These are phyloP conservation scores for Sylvietta virens DNA, from an alignment of 2,113 vertebrate genomes.

Conservation along the genomic window DNA sequence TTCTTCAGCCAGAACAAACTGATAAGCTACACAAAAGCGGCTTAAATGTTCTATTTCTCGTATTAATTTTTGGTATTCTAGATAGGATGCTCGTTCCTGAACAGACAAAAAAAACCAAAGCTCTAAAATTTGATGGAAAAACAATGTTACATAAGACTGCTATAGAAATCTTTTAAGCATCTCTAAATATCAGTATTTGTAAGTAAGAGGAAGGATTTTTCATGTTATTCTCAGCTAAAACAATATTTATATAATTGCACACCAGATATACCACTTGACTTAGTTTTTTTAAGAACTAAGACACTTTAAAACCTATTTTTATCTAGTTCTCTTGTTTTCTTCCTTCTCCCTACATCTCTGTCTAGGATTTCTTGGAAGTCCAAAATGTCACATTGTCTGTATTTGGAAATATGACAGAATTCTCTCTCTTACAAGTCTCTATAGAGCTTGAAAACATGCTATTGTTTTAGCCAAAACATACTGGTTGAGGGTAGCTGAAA, in stretches of 20 bases:
- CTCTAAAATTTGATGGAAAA: background rate
- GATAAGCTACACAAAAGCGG: constrained; percentile 82
- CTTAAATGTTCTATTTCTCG: constrained; percentile 85
- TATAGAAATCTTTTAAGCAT: background rate
- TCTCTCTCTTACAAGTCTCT: background rate
- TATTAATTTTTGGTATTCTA: constrained; percentile 91
- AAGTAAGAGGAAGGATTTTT: background rate
- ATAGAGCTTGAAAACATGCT: background rate
- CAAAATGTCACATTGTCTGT: background rate
- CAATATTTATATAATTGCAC: background rate
- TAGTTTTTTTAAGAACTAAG: background rate
- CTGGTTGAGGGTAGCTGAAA: background rate
- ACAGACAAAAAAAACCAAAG: background rate
- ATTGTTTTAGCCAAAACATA: background rate
- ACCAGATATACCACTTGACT: background rate
- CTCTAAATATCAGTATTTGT: background rate
- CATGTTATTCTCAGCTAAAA: background rate
- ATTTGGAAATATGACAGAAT: background rate
- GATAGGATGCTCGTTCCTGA: constrained; percentile 85
- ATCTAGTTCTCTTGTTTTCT: background rate
- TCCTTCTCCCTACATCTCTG: background rate
- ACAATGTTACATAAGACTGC: background rate
- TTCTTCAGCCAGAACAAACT: constrained; percentile 87
- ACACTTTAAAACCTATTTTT: background rate
- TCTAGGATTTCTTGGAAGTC: background rate